These are phyloP conservation scores for Moxostoma hubbsi DNA, from an alignment of 2,797 vertebrate species.

Conservation along the genomic window DNA sequence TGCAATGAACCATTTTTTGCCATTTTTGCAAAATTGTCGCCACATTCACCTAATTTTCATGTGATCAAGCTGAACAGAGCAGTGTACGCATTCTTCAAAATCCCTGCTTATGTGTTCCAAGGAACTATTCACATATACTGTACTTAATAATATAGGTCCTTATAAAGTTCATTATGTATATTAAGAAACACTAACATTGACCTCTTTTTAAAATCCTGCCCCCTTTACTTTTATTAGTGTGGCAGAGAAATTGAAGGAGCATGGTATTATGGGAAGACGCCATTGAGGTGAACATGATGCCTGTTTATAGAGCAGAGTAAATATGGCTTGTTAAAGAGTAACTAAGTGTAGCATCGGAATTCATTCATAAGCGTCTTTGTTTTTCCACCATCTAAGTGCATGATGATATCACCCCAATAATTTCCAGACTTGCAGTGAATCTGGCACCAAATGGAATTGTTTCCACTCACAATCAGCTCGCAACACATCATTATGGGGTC, in stretches of 20 bases:
- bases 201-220: neutral
- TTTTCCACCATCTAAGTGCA: conserved; percentile 42
- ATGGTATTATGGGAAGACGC: conserved; percentile 17
- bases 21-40: no score
- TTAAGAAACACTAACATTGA: neutral
- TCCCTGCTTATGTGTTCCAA: no score
- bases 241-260: neutral
- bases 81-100: no score
- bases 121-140: no score
- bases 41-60: no score
- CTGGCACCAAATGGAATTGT: conserved; percentile 59
- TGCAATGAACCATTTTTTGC: no score
- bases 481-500: conserved; percentile 50
- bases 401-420: conserved; percentile 67
- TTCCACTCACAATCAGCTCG: conserved; percentile 66
- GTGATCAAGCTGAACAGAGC: no score
- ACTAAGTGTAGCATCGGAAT: conserved; percentile 1
- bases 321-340: conserved; percentile 34
- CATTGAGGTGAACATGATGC: conserved; percentile 12
- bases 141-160: neutral
- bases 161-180: neutral
- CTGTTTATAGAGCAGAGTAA: conserved; percentile 18
- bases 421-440: conserved; percentile 57
- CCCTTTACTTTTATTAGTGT: conserved; percentile 3
- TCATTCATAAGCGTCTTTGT: neutral